phyloP scores from a whole-genome alignment of 2,888 invertebrate species.

The Tridacna crocea region DNA sequence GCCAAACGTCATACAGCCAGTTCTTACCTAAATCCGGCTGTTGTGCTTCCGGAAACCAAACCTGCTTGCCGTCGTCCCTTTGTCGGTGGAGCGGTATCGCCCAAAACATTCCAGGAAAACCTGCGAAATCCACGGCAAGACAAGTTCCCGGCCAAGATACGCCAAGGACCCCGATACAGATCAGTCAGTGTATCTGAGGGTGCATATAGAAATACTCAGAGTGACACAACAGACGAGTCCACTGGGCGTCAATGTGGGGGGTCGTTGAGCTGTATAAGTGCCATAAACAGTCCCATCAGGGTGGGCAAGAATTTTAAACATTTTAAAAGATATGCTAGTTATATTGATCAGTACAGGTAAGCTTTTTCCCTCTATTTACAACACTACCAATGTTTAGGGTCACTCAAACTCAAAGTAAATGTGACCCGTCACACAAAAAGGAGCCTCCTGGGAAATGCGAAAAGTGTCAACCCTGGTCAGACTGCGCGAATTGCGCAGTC shows the following conservation, averaged over 20 bases:
- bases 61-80: not conserved
- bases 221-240: constrained; percentile 4
- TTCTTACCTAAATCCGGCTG: constrained; percentile 29
- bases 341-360: constrained; percentile 71
- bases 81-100: constrained; percentile 23
- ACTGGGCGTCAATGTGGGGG: constrained; percentile 5
- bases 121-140: constrained; percentile 13
- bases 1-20: constrained; percentile 56
- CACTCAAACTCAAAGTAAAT: too few relatives aligned
- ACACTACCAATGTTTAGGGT: too few relatives aligned
- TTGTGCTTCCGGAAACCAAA: not conserved
- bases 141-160: constrained; percentile 12
- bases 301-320: constrained; percentile 55
- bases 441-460: too few relatives aligned
- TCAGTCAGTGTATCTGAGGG: constrained; percentile 12
- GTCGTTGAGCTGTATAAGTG: constrained; percentile 24
- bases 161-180: not conserved
- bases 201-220: not conserved
- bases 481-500: too few relatives aligned
- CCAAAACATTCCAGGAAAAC: constrained; percentile 29
- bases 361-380: too few relatives aligned
- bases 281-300: constrained; percentile 33
- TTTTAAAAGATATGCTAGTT: constrained; percentile 45
- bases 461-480: too few relatives aligned
- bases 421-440: too few relatives aligned